Evolutionary conservation across 2,113 vertebrate genomes (phyloP), one percentile per base, ranked within the genome.

Genomic region (Cervus canadensis): DNA sequence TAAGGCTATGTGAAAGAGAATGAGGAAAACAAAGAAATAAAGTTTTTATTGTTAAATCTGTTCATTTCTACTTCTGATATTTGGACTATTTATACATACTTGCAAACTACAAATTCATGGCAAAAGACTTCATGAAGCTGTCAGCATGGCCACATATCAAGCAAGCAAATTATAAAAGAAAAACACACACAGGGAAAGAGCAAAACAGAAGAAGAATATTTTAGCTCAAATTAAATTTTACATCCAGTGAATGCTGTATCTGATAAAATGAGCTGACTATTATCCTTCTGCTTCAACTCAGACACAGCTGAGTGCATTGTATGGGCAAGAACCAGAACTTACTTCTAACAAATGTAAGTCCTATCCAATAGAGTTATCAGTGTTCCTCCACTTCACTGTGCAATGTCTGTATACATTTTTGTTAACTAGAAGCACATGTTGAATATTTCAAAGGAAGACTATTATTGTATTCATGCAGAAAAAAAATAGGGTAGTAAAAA

Each of bases 111-210:
- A 96, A 50, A 96, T 54, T 92, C 67, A 96, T 86, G 26, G 54
- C 94, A 94, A 89, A 93, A 96, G 23, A 82, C 2, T 88, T 85
- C 16, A 14, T 90, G n/a, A 97, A 90, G 64, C 60, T 86, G 60
- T 92, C 57, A 64, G 36, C 54, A 64, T 67, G 43, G 48, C 40
- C 6, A 67, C 36, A 60, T 88, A 60, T 92, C 60, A 97, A 95
- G 50, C 45, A 96, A 96, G 79, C 48, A 92, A 85, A 96, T 94
- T 85, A 97, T 67, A 96, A 95, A 97, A 96, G 96, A 90, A 97
- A 97, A 96, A 81, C 87, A 97, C 87, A 60, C 62, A 86, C 76
- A 94, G 11, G 8, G 16, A 57, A 84, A 94, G 36, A 67, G 52
- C 7, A 92, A 97, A 92, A 81, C 30, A 93, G 43, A 97, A 95